A percentile compares a stretch with the other conserved stretches of the same genome.
phyloP scores from a whole-genome alignment of 2,113 vertebrate genomes.

The Gopherus evgoodei region DNA sequence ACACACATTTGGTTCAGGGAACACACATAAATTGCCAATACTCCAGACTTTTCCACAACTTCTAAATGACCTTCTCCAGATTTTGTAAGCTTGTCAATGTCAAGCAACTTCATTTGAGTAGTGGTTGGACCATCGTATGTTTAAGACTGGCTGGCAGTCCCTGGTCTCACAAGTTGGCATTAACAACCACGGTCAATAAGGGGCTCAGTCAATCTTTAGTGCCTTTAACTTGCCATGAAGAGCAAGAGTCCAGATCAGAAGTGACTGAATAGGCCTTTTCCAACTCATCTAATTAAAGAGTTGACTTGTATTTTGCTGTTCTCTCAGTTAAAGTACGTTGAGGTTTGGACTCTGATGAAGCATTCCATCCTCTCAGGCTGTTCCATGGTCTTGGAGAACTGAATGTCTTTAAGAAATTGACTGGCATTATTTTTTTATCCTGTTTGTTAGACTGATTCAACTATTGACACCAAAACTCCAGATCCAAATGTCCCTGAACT shows the following conservation, averaged over 20 bases:
- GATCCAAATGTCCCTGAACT: not conserved
- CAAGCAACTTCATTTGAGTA: not conserved
- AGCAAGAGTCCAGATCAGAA: not conserved
- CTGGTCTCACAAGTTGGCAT: not conserved
- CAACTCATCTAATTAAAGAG: not conserved
- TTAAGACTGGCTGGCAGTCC: not conserved
- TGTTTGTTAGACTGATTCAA: not conserved
- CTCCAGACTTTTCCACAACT: not conserved
- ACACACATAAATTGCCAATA: not conserved
- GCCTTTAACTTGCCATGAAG: not conserved
- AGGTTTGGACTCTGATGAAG: not conserved
- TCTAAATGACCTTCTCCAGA: not conserved
- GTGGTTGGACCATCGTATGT: not conserved
- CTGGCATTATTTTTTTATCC: not conserved
- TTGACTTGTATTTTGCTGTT: not conserved
- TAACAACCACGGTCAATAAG: not conserved
- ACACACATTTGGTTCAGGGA: not conserved
- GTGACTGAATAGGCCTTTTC: not conserved
- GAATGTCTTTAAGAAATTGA: not conserved
- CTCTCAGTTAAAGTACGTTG: not conserved
- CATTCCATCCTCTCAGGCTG: not conserved
- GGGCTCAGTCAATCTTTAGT: not conserved
- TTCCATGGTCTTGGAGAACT: conserved; percentile 6
- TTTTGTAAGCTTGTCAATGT: not conserved
- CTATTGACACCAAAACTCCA: not conserved